Conservation (phyloP, 92 coral and sea anemone species). For the Palythoa grandiflora region DNA sequence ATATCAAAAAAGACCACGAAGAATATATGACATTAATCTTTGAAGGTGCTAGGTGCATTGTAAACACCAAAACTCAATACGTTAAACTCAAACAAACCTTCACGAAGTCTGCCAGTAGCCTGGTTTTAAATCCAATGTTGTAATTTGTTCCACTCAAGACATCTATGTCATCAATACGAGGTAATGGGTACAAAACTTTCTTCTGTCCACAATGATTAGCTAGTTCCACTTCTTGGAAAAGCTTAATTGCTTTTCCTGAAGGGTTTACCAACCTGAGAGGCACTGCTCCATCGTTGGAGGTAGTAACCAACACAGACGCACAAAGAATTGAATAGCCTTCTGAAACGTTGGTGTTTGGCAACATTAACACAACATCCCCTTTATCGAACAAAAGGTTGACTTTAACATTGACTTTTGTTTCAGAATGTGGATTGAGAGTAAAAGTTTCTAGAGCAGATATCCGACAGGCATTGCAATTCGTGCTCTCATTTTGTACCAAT, state of each 20-base stretch:
- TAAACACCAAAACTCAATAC: too few species aligned
- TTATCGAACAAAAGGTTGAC: background rate
- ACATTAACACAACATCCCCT: slow-evolving; percentile 12
- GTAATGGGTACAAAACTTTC: slow-evolving; percentile 55
- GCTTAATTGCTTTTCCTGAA: slow-evolving; percentile 27
- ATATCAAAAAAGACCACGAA: too few species aligned
- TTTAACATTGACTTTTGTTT: background rate
- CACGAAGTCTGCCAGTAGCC: slow-evolving; percentile 58
- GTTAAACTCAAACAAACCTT: too few species aligned
- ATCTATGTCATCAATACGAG: slow-evolving; percentile 56
- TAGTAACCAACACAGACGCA: slow-evolving; percentile 35
- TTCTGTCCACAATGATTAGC: slow-evolving; percentile 29
- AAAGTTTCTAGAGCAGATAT: background rate
- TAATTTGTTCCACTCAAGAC: slow-evolving; percentile 32
- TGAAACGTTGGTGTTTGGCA: background rate
- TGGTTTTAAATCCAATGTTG: slow-evolving; percentile 44
- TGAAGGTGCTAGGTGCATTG: too few species aligned
- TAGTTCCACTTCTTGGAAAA: slow-evolving; percentile 50
- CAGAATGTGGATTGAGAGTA: background rate
- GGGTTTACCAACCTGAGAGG: slow-evolving; percentile 65
- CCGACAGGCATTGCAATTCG: background rate
- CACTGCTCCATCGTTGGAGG: slow-evolving; percentile 38
- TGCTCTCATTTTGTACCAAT: background rate
- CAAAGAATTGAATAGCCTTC: slow-evolving; percentile 48
- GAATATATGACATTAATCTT: too few species aligned